Base-by-base conservation (phyloP, 2,113 vertebrate species). In the Clarias magur region DNA sequence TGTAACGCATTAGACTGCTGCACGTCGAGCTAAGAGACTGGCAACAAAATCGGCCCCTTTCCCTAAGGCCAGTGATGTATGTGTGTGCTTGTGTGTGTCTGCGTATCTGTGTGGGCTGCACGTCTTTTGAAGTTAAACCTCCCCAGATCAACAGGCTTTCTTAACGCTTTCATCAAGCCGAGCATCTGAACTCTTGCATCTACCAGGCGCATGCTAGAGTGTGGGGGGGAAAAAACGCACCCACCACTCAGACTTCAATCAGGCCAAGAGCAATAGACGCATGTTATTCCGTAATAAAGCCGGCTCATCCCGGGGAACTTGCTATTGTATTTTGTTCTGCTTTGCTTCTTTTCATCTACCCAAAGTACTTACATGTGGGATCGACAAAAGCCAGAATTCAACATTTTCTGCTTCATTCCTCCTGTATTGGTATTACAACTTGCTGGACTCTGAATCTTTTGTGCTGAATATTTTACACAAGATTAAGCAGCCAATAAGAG, bases 251-350 rank as follows among this genome's bases (percentile, higher is more conserved):
- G 80, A 82, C 92, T 93, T 93, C 90, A 92, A 89, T 93, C 88
- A 13, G 27, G 91, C 92, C 93, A 93, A 94, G 85, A 93, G 91
- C 91, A 94, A 94, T 92, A 94, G 87, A 86, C 60, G 87, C 27
- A 63, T 94, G 92, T 93, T 94, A 92, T 94, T 91, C 86, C 83
- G 91, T 89, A 93, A 93, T 90, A 92, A 93, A 91, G 89, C 84
- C 59, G 30, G 80, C 88, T 92, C 88, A 90, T 92, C 92, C 54
- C 57, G 91, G 87, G 92, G 91, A 90, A 91, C 89, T 90, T 21
- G 65, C 63, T 73, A 79, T 86, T 88, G 88, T 72, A 90, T 62
- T 93, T 92, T 92, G 63, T 86, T 72, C 63, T 86, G 91, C 91
- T 86, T n/a, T 88, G 89, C 87, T 78, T 89, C 84, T 89, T 93